Percentiles rank a stretch among this genome's conserved stretches.
phyloP scores from a whole-genome alignment of 2,888 invertebrate genomes.

The Arctia plantaginis region DNA sequence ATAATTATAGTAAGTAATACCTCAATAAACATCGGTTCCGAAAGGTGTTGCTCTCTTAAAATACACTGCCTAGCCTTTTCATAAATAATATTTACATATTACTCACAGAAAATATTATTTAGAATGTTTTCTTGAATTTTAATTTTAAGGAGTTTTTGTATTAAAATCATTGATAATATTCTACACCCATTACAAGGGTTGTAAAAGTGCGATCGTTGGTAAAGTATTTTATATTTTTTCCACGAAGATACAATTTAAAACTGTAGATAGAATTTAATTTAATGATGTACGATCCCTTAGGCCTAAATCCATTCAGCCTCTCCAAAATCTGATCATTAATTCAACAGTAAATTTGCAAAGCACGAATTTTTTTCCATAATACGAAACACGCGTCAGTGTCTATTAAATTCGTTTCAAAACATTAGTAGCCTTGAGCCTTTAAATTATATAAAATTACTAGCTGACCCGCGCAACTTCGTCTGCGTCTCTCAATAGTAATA shows the following conservation, averaged over 20 bases:
- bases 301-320: neutral
- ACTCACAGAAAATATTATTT: neutral
- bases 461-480: too few species aligned
- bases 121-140: neutral
- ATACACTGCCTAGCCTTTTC: neutral
- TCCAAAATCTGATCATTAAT: conserved; percentile 4
- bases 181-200: neutral
- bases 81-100: neutral
- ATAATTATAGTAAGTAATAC: too few species aligned
- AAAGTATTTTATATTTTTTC: neutral
- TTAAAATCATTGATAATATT: neutral
- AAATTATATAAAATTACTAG: too few species aligned
- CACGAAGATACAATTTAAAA: neutral
- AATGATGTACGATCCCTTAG: neutral
- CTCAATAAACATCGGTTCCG: neutral
- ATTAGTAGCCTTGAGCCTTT: conserved; percentile 8
- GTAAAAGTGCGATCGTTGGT: neutral
- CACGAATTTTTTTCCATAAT: conserved; percentile 1
- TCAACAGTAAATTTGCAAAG: conserved; percentile 4
- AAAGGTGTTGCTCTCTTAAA: neutral
- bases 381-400: neutral
- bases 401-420: conserved; percentile 16
- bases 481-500: too few species aligned
- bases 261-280: neutral
- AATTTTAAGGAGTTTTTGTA: too few species aligned